Percentiles rank a stretch among this genome's conserved stretches.
Conservation (phyloP, 2,797 vertebrate genomes). For the Parotocinclus haroldoi region DNA sequence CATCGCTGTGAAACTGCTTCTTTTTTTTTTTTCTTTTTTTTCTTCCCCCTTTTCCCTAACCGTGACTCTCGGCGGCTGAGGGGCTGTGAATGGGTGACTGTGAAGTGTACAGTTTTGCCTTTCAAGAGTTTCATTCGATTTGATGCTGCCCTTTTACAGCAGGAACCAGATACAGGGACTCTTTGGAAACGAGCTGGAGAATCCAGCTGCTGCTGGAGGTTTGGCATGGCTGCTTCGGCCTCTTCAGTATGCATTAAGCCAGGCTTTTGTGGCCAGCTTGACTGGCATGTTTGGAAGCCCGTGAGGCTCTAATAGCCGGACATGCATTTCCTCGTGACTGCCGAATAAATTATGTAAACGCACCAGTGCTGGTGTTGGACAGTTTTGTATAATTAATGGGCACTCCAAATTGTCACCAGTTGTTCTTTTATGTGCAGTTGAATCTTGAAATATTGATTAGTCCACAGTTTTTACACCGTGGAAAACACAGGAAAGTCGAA, state of each 20-base stretch:
- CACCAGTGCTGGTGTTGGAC: slow-evolving; percentile 65
- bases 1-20: slow-evolving; percentile 48
- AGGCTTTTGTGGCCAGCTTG: slow-evolving; percentile 44
- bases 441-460: slow-evolving; percentile 66
- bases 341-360: slow-evolving; percentile 72
- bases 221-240: slow-evolving; percentile 10
- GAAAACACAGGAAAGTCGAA: background rate
- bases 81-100: slow-evolving; percentile 13
- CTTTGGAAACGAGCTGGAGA: slow-evolving; percentile 12
- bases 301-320: slow-evolving; percentile 63
- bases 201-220: slow-evolving; percentile 6
- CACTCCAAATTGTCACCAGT: slow-evolving; percentile 72
- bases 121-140: slow-evolving; percentile 22
- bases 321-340: slow-evolving; percentile 60
- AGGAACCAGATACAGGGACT: slow-evolving; percentile 7
- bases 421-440: slow-evolving; percentile 70
- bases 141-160: slow-evolving; percentile 9
- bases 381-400: slow-evolving; percentile 74
- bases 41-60: slow-evolving; percentile 8
- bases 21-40: slow-evolving; percentile 3
- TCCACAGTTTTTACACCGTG: slow-evolving; percentile 45
- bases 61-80: background rate
- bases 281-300: slow-evolving; percentile 48
- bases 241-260: slow-evolving; percentile 43
- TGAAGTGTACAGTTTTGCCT: slow-evolving; percentile 4